A percentile compares a stretch with the other conserved stretches of the same genome.
Evolutionary conservation across 2,113 vertebrate species (phyloP).

Genomic region (Phrynocephalus versicolor): DNA sequence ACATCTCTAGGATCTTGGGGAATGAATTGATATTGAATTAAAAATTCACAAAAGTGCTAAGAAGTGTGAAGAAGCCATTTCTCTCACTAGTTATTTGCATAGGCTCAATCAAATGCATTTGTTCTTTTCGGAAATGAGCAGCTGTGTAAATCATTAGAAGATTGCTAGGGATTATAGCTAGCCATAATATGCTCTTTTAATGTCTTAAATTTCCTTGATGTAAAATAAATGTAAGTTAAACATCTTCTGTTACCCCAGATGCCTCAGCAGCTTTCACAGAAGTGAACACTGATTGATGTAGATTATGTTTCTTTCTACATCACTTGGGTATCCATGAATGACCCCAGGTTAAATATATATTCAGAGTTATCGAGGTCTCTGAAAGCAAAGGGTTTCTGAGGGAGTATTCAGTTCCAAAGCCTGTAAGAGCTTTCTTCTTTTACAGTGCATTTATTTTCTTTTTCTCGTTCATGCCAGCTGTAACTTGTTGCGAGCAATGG

Average conservation of each 20-base stretch:
- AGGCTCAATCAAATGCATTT: slow-evolving; percentile 67
- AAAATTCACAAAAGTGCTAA: neutral
- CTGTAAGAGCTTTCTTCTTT: neutral
- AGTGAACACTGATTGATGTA: neutral
- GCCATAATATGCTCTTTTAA: slow-evolving; percentile 59
- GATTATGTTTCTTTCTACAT: slow-evolving; percentile 37
- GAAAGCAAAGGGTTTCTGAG: neutral
- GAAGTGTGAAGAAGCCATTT: neutral
- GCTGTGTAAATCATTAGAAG: slow-evolving; percentile 80
- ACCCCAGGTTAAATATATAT: slow-evolving; percentile 7
- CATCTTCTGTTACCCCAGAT: slow-evolving; percentile 21
- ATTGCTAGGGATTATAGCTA: slow-evolving; percentile 70
- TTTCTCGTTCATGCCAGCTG: neutral
- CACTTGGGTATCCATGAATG: neutral
- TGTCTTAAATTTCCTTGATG: slow-evolving; percentile 66
- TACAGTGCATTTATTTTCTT: neutral
- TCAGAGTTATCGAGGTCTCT: slow-evolving; percentile 6
- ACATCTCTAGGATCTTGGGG: neutral
- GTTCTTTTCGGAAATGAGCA: slow-evolving; percentile 65
- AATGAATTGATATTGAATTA: neutral
- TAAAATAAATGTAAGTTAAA: slow-evolving; percentile 45
- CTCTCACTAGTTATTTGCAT: slow-evolving; percentile 45
- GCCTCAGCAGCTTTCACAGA: slow-evolving; percentile 25
- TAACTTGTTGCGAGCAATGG: neutral
- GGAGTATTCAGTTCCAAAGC: neutral